Percentiles rank a stretch among this genome's conserved stretches.
phyloP scores from a whole-genome alignment of 2,888 invertebrate genomes.

The Malacosoma neustria region DNA sequence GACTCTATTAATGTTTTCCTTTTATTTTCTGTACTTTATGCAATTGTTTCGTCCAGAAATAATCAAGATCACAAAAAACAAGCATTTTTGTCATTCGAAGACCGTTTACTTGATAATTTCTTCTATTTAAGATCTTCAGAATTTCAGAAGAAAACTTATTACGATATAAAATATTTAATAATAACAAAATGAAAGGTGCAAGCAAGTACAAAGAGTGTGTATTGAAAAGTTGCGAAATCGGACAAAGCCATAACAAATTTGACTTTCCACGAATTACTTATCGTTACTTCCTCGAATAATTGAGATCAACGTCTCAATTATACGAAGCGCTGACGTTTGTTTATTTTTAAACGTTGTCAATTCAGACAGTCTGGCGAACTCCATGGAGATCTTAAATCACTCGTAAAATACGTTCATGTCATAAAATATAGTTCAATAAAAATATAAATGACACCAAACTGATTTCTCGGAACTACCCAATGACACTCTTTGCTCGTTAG shows the following conservation, averaged over 20 bases:
- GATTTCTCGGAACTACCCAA: conserved; percentile 17
- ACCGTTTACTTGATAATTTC: no score
- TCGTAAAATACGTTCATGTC: conserved; percentile 12
- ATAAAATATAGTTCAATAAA: conserved; percentile 19
- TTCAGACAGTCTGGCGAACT: conserved; percentile 36
- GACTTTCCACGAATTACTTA: neutral
- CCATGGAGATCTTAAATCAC: conserved; percentile 19
- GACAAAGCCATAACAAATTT: no score
- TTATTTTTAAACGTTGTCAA: conserved; percentile 29
- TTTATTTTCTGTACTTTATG: no score
- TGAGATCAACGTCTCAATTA: neutral
- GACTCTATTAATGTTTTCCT: neutral
- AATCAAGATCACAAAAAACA: no score
- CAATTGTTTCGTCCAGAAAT: no score
- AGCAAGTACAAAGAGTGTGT: no score
- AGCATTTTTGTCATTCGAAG: no score
- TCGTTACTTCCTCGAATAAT: neutral
- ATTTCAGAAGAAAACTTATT: no score
- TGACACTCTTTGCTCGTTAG: neutral
- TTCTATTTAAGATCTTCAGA: no score
- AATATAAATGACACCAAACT: conserved; percentile 9
- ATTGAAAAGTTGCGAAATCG: no score
- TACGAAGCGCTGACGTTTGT: conserved; percentile 24
- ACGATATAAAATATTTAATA: no score
- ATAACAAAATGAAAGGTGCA: no score